Percentiles rank a stretch among this genome's conserved stretches.
Evolutionary conservation across 2,888 invertebrate species (phyloP).

Genomic region (Philereme transversata): DNA sequence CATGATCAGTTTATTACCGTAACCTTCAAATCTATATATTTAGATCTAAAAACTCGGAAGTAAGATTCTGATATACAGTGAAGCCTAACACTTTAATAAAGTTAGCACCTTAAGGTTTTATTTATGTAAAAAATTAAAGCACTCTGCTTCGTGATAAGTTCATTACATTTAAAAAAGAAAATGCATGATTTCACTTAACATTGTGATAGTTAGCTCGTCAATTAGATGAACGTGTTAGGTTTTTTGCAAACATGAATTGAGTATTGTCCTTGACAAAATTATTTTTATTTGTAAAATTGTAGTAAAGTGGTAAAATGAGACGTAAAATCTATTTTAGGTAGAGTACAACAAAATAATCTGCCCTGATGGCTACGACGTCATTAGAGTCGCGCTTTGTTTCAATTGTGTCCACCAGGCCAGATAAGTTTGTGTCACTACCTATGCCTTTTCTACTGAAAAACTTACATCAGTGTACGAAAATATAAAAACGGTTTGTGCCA

Average conservation of each 20-base stretch:
- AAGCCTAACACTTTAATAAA: neutral
- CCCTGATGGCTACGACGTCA: too few relatives aligned
- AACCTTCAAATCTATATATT: neutral
- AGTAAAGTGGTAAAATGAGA: too few relatives aligned
- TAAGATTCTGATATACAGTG: neutral
- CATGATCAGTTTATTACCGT: neutral
- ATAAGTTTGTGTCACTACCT: neutral
- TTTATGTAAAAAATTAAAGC: constrained; percentile 9
- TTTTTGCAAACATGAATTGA: too few relatives aligned
- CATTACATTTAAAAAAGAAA: constrained; percentile 16
- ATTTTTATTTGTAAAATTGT: too few relatives aligned
- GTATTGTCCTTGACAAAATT: too few relatives aligned
- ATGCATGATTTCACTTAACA: neutral
- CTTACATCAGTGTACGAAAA: constrained; percentile 88
- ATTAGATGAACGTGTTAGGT: too few relatives aligned
- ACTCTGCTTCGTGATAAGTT: constrained; percentile 29
- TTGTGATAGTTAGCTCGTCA: too few relatives aligned
- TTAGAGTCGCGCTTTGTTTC: too few relatives aligned
- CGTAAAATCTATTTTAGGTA: too few relatives aligned
- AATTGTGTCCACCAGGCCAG: too few relatives aligned
- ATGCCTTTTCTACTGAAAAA: constrained; percentile 27
- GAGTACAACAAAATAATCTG: too few relatives aligned
- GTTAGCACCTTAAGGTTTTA: constrained; percentile 21
- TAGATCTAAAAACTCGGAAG: neutral
- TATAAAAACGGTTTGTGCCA: constrained; percentile 89